Percentiles rank a stretch among this genome's conserved stretches.
Conservation (phyloP, 1,140 invertebrate species). For the Drosophila teissieri region DNA sequence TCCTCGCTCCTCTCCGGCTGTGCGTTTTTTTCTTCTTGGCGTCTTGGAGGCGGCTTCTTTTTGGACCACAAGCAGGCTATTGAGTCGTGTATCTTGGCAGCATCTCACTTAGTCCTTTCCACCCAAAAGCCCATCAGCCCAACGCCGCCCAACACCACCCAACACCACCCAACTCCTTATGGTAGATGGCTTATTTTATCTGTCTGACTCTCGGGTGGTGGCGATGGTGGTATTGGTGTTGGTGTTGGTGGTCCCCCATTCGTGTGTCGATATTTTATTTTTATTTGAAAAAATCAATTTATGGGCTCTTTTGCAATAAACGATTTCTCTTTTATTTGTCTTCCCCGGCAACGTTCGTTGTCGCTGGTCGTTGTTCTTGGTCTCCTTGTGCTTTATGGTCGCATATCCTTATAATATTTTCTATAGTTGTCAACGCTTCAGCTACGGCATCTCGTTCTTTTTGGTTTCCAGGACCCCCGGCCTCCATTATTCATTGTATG, state of each 20-base stretch:
- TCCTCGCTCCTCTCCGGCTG: neutral
- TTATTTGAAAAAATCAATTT: slow-evolving; percentile 83
- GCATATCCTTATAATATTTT: slow-evolving; percentile 82
- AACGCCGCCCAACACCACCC: neutral
- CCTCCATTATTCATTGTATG: slow-evolving; percentile 66
- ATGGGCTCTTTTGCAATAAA: slow-evolving; percentile 82
- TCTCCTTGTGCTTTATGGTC: slow-evolving; percentile 71
- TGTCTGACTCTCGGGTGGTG: slow-evolving; percentile 28
- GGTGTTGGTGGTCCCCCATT: slow-evolving; percentile 12
- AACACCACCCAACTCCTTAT: slow-evolving; percentile 20
- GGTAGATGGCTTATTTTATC: slow-evolving; percentile 76
- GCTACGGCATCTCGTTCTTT: slow-evolving; percentile 24
- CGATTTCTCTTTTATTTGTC: slow-evolving; percentile 83
- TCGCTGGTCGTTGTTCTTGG: slow-evolving; percentile 19
- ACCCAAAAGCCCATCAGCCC: neutral
- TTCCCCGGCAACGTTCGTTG: slow-evolving; percentile 32
- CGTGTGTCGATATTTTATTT: slow-evolving; percentile 77
- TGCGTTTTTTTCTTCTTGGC: slow-evolving; percentile 33
- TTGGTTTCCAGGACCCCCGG: slow-evolving; percentile 1
- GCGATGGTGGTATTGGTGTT: slow-evolving; percentile 4
- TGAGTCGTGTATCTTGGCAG: slow-evolving; percentile 51
- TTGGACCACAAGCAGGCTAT: slow-evolving; percentile 53
- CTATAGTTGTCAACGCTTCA: slow-evolving; percentile 78
- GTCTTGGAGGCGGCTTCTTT: slow-evolving; percentile 58
- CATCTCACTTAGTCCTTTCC: slow-evolving; percentile 41